Percentiles rank a stretch among this genome's conserved stretches.
Evolutionary conservation across 2,888 invertebrate genomes (phyloP).

Genomic region (Leptura quadrifasciata): DNA sequence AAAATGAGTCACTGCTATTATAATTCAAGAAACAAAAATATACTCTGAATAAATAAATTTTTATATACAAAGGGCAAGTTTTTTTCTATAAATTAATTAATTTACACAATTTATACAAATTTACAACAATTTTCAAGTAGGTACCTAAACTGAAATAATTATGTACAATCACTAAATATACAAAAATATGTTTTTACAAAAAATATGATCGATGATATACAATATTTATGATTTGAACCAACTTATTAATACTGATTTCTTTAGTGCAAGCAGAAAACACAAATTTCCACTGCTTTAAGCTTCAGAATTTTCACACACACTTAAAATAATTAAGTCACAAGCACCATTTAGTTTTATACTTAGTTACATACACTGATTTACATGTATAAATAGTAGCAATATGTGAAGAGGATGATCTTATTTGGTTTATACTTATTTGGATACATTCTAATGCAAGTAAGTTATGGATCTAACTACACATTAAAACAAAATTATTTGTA

Average conservation of each 20-base stretch:
- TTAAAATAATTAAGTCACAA: slow-evolving; percentile 64
- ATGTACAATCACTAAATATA: slow-evolving; percentile 63
- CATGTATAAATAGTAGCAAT: slow-evolving; percentile 62
- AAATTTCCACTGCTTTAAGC: slow-evolving; percentile 61
- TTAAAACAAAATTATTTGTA: slow-evolving; percentile 36
- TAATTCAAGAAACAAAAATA: slow-evolving; percentile 53
- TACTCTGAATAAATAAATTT: slow-evolving; percentile 54
- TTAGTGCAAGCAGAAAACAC: slow-evolving; percentile 62
- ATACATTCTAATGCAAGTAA: slow-evolving; percentile 60
- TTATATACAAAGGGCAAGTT: slow-evolving; percentile 66
- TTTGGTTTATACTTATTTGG: slow-evolving; percentile 68
- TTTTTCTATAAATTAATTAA: slow-evolving; percentile 54
- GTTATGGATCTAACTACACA: slow-evolving; percentile 56
- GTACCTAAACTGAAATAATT: slow-evolving; percentile 61
- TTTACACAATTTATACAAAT: slow-evolving; percentile 66
- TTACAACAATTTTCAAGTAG: slow-evolving; percentile 62
- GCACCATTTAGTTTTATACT: slow-evolving; percentile 66
- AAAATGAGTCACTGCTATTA: slow-evolving; percentile 49
- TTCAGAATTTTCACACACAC: slow-evolving; percentile 56
- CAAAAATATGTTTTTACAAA: slow-evolving; percentile 67
- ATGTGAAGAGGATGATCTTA: slow-evolving; percentile 62
- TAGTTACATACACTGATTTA: slow-evolving; percentile 65
- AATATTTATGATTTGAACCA: slow-evolving; percentile 62
- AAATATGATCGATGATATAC: slow-evolving; percentile 61
- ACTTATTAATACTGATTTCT: slow-evolving; percentile 66